phyloP scores from a whole-genome alignment of 1,140 invertebrate genomes.

The Drosophila sucinea region DNA sequence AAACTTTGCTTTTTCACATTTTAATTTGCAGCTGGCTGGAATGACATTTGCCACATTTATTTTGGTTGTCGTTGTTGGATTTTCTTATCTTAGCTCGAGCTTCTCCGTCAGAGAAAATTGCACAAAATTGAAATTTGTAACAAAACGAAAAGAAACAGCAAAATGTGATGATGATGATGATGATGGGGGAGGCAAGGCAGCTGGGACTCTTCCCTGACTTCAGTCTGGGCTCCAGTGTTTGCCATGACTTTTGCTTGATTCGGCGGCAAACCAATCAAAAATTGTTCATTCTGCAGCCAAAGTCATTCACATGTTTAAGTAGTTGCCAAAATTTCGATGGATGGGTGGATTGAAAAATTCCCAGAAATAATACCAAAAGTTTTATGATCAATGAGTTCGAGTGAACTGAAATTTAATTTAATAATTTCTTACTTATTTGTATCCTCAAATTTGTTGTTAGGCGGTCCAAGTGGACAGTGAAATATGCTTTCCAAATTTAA shows the following conservation, averaged over 20 bases:
- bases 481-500: no score
- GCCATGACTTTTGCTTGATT: constrained; percentile 41
- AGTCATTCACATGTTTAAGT: constrained; percentile 42
- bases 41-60: constrained; percentile 57
- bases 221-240: constrained; percentile 16
- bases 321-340: not conserved
- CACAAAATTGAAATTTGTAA: constrained; percentile 64
- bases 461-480: no score
- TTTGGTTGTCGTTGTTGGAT: constrained; percentile 43
- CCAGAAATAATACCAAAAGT: not conserved
- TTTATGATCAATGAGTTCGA: no score
- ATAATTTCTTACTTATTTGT: no score
- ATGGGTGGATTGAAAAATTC: constrained; percentile 5
- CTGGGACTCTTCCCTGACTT: constrained; percentile 29
- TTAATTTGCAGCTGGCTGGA: constrained; percentile 67
- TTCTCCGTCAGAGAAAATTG: constrained; percentile 29
- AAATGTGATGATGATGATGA: constrained; percentile 8
- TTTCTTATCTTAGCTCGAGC: constrained; percentile 30
- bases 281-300: constrained; percentile 34
- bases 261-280: constrained; percentile 22
- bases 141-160: constrained; percentile 57
- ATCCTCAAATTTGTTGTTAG: no score
- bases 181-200: not conserved
- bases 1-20: constrained; percentile 29
- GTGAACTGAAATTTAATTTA: no score